Percentiles rank a stretch among this genome's conserved stretches.
Evolutionary conservation across 2,797 vertebrate genomes (phyloP).

Genomic region (Fratercula arctica): DNA sequence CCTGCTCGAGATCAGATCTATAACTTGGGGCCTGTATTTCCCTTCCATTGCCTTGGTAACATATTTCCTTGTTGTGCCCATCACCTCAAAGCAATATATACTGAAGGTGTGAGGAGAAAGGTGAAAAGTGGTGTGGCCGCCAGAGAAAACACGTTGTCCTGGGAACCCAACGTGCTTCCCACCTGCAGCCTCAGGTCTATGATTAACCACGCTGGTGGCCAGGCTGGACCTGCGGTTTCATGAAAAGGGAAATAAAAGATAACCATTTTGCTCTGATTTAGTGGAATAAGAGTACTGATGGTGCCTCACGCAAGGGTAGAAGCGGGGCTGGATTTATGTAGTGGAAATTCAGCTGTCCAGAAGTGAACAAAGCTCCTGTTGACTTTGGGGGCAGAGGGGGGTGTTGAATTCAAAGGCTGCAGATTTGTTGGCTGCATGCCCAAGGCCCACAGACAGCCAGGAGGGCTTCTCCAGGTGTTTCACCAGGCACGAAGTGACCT

Average conservation of each 20-base stretch:
- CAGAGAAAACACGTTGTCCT: not conserved
- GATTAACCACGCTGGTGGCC: not conserved
- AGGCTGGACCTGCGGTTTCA: fast-evolving
- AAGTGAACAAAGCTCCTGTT: not conserved
- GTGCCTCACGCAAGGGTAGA: not conserved
- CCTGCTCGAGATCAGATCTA: not conserved
- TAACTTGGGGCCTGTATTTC: not conserved
- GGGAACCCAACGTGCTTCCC: not conserved
- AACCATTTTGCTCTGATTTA: not conserved
- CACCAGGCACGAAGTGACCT: not conserved
- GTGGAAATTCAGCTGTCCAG: not conserved
- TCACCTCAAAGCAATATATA: not conserved
- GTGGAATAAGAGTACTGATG: not conserved
- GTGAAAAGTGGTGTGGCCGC: not conserved
- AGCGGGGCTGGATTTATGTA: not conserved
- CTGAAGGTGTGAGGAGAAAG: not conserved
- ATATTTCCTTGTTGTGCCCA: not conserved
- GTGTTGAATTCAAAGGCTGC: not conserved
- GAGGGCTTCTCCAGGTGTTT: not conserved
- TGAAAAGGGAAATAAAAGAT: not conserved
- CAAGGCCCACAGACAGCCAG: not conserved
- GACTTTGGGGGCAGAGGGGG: not conserved
- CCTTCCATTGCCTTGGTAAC: not conserved
- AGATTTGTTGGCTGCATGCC: not conserved
- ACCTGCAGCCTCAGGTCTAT: not conserved